Evolutionary conservation across 2,113 vertebrate species (phyloP), one percentile per base, ranked within the genome.

Genomic region (Psettodes erumei): DNA sequence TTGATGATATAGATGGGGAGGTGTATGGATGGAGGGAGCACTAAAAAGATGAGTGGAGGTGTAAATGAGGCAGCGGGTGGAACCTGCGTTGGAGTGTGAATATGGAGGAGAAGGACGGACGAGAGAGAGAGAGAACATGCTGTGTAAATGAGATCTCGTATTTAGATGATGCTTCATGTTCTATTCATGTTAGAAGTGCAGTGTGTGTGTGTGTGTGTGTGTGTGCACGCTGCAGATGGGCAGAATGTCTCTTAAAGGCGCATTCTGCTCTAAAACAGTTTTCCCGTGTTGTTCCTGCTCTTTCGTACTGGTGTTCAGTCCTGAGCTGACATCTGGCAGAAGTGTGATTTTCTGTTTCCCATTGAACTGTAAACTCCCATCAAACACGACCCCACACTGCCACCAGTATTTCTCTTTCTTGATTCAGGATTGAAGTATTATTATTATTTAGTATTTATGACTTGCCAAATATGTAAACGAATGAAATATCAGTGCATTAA

Each of bases 91-190:
- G 47, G 47, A 48, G 47, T 3, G 18, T 48, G 23, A 53, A 62
- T 54, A 42, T 70, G 75, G 75, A 73, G 1, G 16, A 43, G 59
- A 27, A 11, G 68, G 33, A 59, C 15, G 61, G 7, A 43, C n/a
- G 54, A 16, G 27, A 48, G 13, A 28, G 47, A 33, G 47, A 54
- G 55, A 42, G 59, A 28, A 28, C 1, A 3, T 4, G 42, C 6
- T 40, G 69, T 50, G 47, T 51, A 65, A 72, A 81, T 67, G 67
- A 47, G 47, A 27, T 75, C 42, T 9, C 33, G 42, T 66, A 15
- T 50, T 33, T 51, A 48, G 33, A 16, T 43, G 77, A 73, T 72
- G 55, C 19, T 64, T 54, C 54, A 67, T 68, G 70, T 73, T 72
- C 69, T 73, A 68, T 73, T 79, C 69, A 73, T 79, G 62, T 47